Conservation (phyloP, 2,888 invertebrate genomes). For the Abscondita cerata region DNA sequence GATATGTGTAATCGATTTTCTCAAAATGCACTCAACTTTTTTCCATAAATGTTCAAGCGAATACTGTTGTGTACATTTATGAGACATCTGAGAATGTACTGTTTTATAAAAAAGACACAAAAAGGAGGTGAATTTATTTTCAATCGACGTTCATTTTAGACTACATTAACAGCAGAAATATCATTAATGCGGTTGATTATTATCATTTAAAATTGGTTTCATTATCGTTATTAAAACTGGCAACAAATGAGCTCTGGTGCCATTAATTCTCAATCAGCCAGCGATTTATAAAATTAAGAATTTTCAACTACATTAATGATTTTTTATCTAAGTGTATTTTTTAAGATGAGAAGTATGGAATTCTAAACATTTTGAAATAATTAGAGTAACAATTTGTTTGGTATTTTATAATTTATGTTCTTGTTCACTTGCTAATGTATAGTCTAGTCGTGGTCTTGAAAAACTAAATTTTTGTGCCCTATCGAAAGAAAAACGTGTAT, state of each 20-base stretch:
- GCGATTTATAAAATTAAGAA: too few relatives aligned
- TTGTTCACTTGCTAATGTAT: conserved; percentile 28
- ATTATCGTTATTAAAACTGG: too few relatives aligned
- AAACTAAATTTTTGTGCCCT: conserved; percentile 31
- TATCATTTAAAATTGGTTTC: too few relatives aligned
- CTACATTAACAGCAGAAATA: too few relatives aligned
- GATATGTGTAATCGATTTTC: conserved; percentile 13
- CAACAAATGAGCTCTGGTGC: too few relatives aligned
- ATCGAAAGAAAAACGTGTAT: conserved; percentile 28
- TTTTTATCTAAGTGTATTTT: background rate
- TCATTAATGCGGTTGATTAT: too few relatives aligned
- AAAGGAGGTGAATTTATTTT: too few relatives aligned
- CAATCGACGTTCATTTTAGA: too few relatives aligned
- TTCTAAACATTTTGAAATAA: background rate
- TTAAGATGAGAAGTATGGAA: background rate
- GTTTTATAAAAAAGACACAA: background rate
- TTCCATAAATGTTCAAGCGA: conserved; percentile 1
- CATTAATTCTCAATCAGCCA: too few relatives aligned
- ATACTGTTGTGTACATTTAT: too few relatives aligned
- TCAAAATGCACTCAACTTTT: conserved; percentile 18
- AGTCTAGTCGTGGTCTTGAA: conserved; percentile 26
- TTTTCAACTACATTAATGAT: conserved; percentile 16
- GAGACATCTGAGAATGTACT: background rate
- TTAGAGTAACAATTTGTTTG: conserved; percentile 2
- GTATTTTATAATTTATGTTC: conserved; percentile 18